Percentiles rank a stretch among this genome's conserved stretches.
These are phyloP conservation scores for Cenopis cana DNA, from an alignment of 2,888 invertebrate species.

Conservation along the genomic window DNA sequence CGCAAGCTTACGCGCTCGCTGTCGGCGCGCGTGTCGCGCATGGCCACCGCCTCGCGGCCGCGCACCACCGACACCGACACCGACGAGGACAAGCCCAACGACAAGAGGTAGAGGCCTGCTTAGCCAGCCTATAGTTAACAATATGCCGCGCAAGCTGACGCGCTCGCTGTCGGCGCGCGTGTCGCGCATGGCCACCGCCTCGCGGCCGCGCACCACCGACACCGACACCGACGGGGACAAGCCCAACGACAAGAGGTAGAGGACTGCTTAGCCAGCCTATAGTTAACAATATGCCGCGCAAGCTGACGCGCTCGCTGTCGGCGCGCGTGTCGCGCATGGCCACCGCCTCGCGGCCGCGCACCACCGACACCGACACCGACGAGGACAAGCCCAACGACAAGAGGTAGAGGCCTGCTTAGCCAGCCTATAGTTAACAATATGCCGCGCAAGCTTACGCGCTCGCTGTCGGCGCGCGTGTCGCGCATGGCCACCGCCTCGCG, in stretches of 20 bases:
- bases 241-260: slow-evolving; percentile 65
- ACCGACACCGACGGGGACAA: slow-evolving; percentile 88
- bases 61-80: slow-evolving; percentile 86
- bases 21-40: slow-evolving; percentile 88
- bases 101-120: slow-evolving; percentile 65
- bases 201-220: slow-evolving; percentile 79
- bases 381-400: slow-evolving; percentile 77
- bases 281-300: slow-evolving; percentile 84
- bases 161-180: slow-evolving; percentile 89
- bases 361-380: slow-evolving; percentile 88
- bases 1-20: slow-evolving; percentile 89
- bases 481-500: slow-evolving; percentile 85
- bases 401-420: no score
- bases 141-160: slow-evolving; percentile 87
- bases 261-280: no score
- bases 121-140: no score
- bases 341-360: slow-evolving; percentile 74
- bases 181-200: slow-evolving; percentile 85
- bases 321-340: slow-evolving; percentile 88
- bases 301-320: slow-evolving; percentile 89
- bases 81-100: slow-evolving; percentile 82
- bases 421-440: no score
- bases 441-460: slow-evolving; percentile 88
- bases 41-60: slow-evolving; percentile 83
- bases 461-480: slow-evolving; percentile 88